phyloP scores from a whole-genome alignment of 2,888 invertebrate species.

The Callimorpha dominula region DNA sequence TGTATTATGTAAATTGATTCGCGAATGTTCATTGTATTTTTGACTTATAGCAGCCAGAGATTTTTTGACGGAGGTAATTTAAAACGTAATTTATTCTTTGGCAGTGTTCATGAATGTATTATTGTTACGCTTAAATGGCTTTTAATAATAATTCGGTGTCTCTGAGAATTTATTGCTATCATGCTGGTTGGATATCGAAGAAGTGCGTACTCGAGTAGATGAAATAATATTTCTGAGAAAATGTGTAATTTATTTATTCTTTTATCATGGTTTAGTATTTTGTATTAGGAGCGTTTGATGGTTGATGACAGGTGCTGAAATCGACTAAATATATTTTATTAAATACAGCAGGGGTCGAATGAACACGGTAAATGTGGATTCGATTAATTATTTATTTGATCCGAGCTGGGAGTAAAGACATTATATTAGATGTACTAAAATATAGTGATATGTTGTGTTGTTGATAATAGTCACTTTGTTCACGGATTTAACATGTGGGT shows the following conservation, averaged over 20 bases:
- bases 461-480: neutral
- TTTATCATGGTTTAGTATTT: neutral
- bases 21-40: conserved; percentile 62
- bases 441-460: neutral
- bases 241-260: neutral
- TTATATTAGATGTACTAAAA: neutral
- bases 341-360: neutral
- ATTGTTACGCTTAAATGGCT: conserved; percentile 20
- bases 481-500: neutral
- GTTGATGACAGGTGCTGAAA: neutral
- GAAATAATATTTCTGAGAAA: neutral
- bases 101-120: conserved; percentile 25
- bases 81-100: conserved; percentile 36
- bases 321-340: neutral
- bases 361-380: neutral
- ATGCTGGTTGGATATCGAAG: neutral
- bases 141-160: conserved; percentile 12
- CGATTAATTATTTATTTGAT: neutral
- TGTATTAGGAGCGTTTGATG: neutral
- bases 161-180: conserved; percentile 8
- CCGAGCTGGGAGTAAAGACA: too few relatives aligned
- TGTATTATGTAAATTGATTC: conserved; percentile 75
- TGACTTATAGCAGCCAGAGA: conserved; percentile 50
- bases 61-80: conserved; percentile 40
- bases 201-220: neutral